Evolutionary conservation across 64 coral and sea anemone species (phyloP), one percentile per base, ranked within the genome.

Genomic region (Pachyseris speciosa): DNA sequence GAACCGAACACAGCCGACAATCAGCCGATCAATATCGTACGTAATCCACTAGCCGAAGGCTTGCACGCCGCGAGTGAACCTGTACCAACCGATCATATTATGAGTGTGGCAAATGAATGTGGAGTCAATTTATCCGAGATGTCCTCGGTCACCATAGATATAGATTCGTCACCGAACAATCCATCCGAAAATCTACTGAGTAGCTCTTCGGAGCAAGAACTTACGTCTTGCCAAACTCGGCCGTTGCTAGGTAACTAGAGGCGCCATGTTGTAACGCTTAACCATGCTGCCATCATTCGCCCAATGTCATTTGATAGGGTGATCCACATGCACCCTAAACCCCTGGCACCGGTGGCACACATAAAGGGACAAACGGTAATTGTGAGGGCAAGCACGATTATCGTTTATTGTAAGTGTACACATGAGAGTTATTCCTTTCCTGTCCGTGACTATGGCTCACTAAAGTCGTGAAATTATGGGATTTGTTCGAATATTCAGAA

Each of bases 171-270:
- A 40, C 58, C 81, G 10, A 69, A 48, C n/a, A 40, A 12, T 69
- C 41, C 40, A 9, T 43, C 83, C 16, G 83, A 29, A 16, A 12
- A 25, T 55, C 40, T 71, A 39, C 26, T 41, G 67, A 71, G 63
- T 13, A 84, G 67, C 42, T 72, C 81, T 20, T 91, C 89, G 1
- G 89, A 91, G 9, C 78, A 91, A 15, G 89, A 91, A 24, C 79
- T 84, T 16, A 55, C 79, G 2, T 16, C 34, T 3, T 84, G 37
- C 2, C 64, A 84, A 43, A 61, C 89, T 15, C 79, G 41, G 37
- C 89, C 89, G 33, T 84, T 91, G 34, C 77, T 81, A 12, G 33
- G 19, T n/a, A 58, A 19, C 77, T n/a, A 61, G 32, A 2, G 73
- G 43, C 0, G 73, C 45, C 2, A 76, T 30, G 43, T 12, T 49